Percentiles rank a stretch among this genome's conserved stretches.
phyloP scores from a whole-genome alignment of 2,113 vertebrate species.

The Anser brachyrhynchus region DNA sequence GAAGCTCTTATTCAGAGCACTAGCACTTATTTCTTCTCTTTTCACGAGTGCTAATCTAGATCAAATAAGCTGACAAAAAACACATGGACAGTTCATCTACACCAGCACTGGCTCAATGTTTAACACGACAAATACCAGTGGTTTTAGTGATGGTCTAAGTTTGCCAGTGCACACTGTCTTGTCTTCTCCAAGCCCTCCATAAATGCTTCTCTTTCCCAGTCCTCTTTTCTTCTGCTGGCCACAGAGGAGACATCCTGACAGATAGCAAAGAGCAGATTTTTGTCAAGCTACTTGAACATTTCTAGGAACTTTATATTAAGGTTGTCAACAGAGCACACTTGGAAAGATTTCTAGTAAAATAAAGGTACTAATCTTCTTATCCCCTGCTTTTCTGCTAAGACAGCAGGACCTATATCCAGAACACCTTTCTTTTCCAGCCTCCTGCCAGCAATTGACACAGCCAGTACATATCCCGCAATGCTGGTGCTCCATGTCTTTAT shows the following conservation, averaged over 20 bases:
- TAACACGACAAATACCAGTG: background rate
- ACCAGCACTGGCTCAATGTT: background rate
- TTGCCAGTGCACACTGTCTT: background rate
- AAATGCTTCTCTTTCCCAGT: background rate
- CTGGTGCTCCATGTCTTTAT: background rate
- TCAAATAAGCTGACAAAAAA: background rate
- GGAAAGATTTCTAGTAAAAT: background rate
- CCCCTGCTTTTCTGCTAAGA: background rate
- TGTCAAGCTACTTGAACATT: background rate
- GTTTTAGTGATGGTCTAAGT: fast-evolving
- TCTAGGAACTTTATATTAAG: background rate
- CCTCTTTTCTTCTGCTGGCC: background rate
- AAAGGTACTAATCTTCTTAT: background rate
- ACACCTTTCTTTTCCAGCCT: background rate
- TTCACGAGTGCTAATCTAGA: background rate
- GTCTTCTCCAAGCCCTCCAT: background rate
- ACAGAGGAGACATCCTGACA: background rate
- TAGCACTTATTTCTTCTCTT: background rate
- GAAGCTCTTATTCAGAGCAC: background rate
- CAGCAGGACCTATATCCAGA: background rate
- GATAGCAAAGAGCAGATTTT: background rate
- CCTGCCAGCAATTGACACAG: background rate
- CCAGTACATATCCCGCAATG: background rate
- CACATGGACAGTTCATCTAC: background rate
- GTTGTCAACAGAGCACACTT: background rate